Evolutionary conservation across 2,888 invertebrate species (phyloP).

Genomic region (Lasioglossum marginatum): DNA sequence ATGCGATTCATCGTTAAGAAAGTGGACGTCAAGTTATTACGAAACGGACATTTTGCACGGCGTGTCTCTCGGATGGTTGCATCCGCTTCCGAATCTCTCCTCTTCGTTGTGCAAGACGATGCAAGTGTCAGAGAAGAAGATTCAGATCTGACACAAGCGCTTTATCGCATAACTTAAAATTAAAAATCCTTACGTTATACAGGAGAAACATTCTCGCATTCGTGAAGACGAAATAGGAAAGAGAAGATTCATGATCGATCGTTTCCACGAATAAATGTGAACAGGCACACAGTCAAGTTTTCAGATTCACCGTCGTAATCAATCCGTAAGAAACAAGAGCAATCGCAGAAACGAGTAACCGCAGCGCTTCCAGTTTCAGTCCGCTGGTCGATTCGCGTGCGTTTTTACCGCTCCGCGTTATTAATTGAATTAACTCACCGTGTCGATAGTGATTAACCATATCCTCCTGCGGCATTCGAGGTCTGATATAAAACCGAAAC

Average conservation of each 20-base stretch:
- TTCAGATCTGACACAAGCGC: background rate
- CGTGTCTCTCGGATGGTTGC: background rate
- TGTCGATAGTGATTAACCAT: constrained; percentile 30
- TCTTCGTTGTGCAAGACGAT: background rate
- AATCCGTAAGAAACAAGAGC: background rate
- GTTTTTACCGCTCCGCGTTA: background rate
- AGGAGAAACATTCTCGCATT: background rate
- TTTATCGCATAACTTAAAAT: background rate
- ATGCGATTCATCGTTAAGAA: background rate
- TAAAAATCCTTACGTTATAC: background rate
- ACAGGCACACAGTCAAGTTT: background rate
- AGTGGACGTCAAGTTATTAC: background rate
- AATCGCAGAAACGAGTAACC: background rate
- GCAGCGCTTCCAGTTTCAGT: background rate
- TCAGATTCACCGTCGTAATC: background rate
- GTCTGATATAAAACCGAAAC: background rate
- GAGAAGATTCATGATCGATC: background rate
- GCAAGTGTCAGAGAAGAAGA: background rate
- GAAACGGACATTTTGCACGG: background rate
- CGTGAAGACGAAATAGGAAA: background rate
- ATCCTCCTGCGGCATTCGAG: background rate
- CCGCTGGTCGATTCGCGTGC: background rate
- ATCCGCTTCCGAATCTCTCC: background rate
- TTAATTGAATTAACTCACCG: constrained; percentile 31
- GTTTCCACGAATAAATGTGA: background rate